Conservation (phyloP, 30 jellyfish, hydroid and myxozoan genomes). For the Aurelia aurita region DNA sequence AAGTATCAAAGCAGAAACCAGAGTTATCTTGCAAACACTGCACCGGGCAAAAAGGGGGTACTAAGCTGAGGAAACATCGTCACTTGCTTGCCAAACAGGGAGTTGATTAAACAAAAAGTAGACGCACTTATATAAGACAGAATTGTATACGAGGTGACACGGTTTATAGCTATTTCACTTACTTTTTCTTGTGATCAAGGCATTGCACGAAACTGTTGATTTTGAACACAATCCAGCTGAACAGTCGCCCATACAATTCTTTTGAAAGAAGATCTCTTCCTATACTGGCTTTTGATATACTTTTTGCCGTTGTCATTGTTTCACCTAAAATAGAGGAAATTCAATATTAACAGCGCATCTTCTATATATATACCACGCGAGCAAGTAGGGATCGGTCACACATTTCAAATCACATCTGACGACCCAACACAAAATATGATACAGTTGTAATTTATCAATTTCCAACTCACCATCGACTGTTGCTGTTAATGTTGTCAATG, state of each 20-base stretch:
- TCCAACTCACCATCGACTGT: constrained; percentile 70
- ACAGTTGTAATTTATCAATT: no score
- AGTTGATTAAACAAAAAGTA: no score
- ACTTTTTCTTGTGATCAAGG: constrained; percentile 58
- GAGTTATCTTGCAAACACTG: no score
- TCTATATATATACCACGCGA: background rate
- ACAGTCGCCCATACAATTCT: constrained; percentile 74
- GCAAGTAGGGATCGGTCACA: constrained; percentile 1
- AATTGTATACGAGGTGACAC: no score
- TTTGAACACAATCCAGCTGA: constrained; percentile 79
- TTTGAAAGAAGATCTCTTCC: constrained; percentile 77
- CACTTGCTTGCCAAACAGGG: no score
- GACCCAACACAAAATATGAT: background rate
- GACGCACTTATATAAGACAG: no score
- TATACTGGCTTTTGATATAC: constrained; percentile 63
- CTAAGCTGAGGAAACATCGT: no score
- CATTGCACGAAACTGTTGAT: constrained; percentile 60
- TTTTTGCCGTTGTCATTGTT: constrained; percentile 72
- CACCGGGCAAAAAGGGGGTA: no score
- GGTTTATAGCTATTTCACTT: no score
- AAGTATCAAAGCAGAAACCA: no score
- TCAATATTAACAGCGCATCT: background rate
- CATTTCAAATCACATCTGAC: background rate
- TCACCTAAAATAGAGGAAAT: constrained; percentile 41
- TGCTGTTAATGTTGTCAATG: constrained; percentile 67